These are phyloP conservation scores for Sciurus niger DNA, from an alignment of 2,113 vertebrate species.

Conservation along the genomic window DNA sequence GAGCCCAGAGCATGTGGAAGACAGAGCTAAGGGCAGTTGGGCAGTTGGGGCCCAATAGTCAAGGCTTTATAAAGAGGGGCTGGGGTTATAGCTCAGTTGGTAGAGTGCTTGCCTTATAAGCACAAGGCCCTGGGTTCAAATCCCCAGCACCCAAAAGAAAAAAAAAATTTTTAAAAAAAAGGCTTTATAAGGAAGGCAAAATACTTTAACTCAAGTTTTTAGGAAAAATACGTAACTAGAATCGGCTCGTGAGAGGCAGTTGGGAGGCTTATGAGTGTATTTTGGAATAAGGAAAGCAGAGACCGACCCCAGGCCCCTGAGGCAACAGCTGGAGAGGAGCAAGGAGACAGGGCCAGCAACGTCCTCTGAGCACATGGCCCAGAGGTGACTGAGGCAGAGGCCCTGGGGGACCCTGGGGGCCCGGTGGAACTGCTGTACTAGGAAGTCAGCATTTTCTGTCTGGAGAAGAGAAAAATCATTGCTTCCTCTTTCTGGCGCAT, in stretches of 20 bases:
- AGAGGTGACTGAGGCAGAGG: background rate
- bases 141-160: too few relatives aligned
- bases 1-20: background rate
- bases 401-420: too few relatives aligned
- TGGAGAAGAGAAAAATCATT: background rate
- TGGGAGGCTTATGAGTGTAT: background rate
- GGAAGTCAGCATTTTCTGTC: background rate
- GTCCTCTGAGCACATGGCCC: background rate
- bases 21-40: background rate
- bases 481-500: background rate
- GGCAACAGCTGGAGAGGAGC: background rate
- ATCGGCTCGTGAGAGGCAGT: background rate
- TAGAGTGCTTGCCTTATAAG: too few relatives aligned
- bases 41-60: background rate
- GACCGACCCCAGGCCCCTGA: background rate
- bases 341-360: background rate
- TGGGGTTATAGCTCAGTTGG: too few relatives aligned
- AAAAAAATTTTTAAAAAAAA: too few relatives aligned
- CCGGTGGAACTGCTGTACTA: background rate
- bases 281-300: background rate
- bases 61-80: background rate
- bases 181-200: background rate
- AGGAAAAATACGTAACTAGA: background rate
- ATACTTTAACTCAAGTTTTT: background rate
- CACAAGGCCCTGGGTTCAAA: too few relatives aligned